phyloP scores from a whole-genome alignment of 2,888 invertebrate species.

The Penaeus monodon region DNA sequence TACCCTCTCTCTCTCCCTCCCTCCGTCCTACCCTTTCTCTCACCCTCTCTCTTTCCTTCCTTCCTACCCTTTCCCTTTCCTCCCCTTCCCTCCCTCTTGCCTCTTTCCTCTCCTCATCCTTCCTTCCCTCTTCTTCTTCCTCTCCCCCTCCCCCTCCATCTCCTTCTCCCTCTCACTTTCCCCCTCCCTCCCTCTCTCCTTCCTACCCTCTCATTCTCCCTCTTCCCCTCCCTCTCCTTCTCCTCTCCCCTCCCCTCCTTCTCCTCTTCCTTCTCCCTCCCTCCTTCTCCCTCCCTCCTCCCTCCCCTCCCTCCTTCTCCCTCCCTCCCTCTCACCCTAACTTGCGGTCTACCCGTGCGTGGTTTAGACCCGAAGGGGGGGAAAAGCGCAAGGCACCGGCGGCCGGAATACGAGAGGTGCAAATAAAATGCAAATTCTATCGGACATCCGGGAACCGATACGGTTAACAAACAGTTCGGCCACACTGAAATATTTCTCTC shows the following conservation, averaged over 20 bases:
- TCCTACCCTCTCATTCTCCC: background rate
- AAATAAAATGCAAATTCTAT: too few species aligned
- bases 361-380: too few species aligned
- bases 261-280: background rate
- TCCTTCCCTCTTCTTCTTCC: background rate
- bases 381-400: too few species aligned
- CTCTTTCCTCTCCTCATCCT: background rate
- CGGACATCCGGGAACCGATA: too few species aligned
- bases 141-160: background rate
- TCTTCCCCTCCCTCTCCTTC: background rate
- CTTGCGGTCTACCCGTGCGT: background rate
- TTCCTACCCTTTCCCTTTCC: too few species aligned
- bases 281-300: background rate
- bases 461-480: too few species aligned
- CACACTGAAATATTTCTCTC: too few species aligned
- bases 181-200: background rate
- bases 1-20: too few species aligned
- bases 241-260: background rate
- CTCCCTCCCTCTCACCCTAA: background rate
- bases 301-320: too few species aligned
- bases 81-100: accelerated
- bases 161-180: background rate
- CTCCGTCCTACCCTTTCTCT: too few species aligned
- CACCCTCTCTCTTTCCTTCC: background rate
- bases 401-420: too few species aligned